Conservation (phyloP, 2,113 vertebrate genomes). For the Megaleporinus macrocephalus region DNA sequence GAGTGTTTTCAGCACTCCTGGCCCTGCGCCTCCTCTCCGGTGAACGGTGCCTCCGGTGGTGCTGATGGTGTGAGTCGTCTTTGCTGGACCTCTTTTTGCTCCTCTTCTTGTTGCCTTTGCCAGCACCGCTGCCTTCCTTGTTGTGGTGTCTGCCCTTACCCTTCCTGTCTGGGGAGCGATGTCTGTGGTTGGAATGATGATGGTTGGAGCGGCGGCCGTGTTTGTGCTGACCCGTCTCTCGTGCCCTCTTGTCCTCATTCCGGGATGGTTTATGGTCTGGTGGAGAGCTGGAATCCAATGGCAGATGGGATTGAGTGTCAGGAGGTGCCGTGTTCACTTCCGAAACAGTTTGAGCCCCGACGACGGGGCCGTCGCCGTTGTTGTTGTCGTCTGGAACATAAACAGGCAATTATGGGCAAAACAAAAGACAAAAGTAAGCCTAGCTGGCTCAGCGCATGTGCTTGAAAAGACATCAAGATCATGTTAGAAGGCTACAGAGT, state of each 20-base stretch:
- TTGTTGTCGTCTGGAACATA: slow-evolving; percentile 92
- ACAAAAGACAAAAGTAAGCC: slow-evolving; percentile 65
- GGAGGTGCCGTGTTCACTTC: slow-evolving; percentile 85
- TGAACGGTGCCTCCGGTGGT: slow-evolving; percentile 75
- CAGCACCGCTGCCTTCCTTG: slow-evolving; percentile 43
- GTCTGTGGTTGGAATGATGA: slow-evolving; percentile 80
- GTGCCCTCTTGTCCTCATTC: slow-evolving; percentile 84
- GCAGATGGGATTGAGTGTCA: slow-evolving; percentile 75
- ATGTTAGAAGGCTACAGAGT: not conserved
- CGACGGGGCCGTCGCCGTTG: slow-evolving; percentile 83
- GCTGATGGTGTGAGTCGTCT: slow-evolving; percentile 66
- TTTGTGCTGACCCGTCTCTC: slow-evolving; percentile 77
- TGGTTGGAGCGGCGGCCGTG: slow-evolving; percentile 81
- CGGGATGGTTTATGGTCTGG: slow-evolving; percentile 90
- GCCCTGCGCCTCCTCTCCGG: slow-evolving; percentile 83
- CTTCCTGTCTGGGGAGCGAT: slow-evolving; percentile 83
- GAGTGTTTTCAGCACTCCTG: slow-evolving; percentile 85
- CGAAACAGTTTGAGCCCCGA: slow-evolving; percentile 94
- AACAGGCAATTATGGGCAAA: slow-evolving; percentile 76
- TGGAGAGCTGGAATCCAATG: slow-evolving; percentile 88
- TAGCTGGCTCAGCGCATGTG: not conserved
- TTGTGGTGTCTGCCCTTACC: slow-evolving; percentile 65
- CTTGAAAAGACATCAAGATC: not conserved
- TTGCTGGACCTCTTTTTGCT: slow-evolving; percentile 63
- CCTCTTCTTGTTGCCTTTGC: slow-evolving; percentile 62